Conservation (phyloP, 2,113 vertebrate species). For the Caretta caretta region DNA sequence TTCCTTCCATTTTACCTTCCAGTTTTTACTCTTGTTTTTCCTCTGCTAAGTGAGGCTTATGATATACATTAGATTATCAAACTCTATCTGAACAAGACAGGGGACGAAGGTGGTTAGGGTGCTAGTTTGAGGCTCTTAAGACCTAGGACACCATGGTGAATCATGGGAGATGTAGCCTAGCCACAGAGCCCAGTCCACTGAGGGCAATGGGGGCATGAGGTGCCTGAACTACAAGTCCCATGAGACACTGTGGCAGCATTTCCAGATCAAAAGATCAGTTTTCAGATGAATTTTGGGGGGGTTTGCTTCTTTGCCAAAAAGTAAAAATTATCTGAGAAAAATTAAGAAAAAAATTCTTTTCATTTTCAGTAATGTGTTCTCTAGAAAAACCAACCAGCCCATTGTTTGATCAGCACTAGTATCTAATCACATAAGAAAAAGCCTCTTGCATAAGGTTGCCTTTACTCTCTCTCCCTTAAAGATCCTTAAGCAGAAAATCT, state of each 20-base stretch:
- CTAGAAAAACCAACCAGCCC: neutral
- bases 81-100: neutral
- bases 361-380: neutral
- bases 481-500: neutral
- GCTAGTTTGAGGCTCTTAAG: neutral
- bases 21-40: neutral
- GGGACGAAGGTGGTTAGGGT: neutral
- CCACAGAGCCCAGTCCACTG: neutral
- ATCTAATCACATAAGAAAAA: neutral
- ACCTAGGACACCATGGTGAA: neutral
- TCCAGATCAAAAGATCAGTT: neutral
- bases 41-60: neutral
- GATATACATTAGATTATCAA: neutral
- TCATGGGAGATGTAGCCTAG: neutral
- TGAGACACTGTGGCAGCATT: neutral
- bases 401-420: neutral
- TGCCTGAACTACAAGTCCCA: neutral
- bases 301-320: neutral
- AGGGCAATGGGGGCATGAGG: neutral
- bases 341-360: neutral
- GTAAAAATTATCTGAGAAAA: neutral
- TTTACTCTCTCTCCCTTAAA: neutral
- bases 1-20: neutral
- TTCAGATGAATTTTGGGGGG: neutral
- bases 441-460: neutral